Evolutionary conservation across 2,888 invertebrate genomes (phyloP).

Genomic region (Celastrina argiolus): DNA sequence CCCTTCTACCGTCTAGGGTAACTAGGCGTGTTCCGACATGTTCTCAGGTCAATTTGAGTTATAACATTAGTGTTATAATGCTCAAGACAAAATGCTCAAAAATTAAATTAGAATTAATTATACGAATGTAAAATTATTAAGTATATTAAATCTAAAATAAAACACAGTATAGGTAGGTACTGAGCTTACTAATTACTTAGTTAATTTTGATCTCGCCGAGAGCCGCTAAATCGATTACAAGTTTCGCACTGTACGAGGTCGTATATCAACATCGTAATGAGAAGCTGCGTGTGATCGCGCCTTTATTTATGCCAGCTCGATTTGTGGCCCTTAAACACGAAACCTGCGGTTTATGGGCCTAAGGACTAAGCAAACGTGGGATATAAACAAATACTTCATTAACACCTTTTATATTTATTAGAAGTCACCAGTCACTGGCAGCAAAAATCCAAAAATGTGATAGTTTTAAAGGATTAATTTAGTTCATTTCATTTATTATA

Average conservation of each 20-base stretch:
- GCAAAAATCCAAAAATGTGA: too few species aligned
- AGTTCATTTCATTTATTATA: too few species aligned
- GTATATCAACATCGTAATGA: slow-evolving; percentile 64
- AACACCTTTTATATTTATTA: slow-evolving; percentile 1
- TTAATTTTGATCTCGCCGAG: slow-evolving; percentile 2
- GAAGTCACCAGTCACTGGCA: not conserved
- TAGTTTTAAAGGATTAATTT: too few species aligned
- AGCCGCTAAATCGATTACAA: slow-evolving; percentile 38
- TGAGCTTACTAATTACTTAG: slow-evolving; percentile 8
- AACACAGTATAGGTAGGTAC: not conserved
- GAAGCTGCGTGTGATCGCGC: slow-evolving; percentile 65
- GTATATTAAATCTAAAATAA: not conserved
- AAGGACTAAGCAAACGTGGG: not conserved
- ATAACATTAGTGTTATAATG: too few species aligned
- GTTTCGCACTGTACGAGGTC: slow-evolving; percentile 43
- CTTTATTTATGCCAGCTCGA: slow-evolving; percentile 58
- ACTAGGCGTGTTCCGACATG: too few species aligned
- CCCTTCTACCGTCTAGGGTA: too few species aligned
- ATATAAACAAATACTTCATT: slow-evolving; percentile 11
- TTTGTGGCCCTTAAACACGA: slow-evolving; percentile 64
- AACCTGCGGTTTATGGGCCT: slow-evolving; percentile 31
- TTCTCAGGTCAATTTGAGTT: too few species aligned
- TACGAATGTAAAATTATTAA: too few species aligned
- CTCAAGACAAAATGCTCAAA: not conserved
- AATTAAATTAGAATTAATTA: too few species aligned